Evolutionary conservation across 1,140 invertebrate genomes (phyloP).

Genomic region (Solenopsis fugax): DNA sequence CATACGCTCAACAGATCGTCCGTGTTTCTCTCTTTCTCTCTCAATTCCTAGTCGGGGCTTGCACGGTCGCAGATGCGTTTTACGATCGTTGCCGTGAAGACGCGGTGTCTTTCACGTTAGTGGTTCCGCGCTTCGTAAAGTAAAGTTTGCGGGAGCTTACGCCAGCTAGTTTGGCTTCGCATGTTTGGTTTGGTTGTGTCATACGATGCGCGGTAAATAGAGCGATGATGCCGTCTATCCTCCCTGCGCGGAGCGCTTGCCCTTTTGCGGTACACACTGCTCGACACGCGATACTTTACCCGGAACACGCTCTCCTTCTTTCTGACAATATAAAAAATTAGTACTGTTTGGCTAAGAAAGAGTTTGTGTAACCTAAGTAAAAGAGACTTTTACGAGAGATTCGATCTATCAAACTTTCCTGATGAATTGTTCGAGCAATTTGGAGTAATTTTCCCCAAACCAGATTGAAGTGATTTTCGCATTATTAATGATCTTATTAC

Average conservation of each 20-base stretch:
- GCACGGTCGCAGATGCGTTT: neutral
- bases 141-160: slow-evolving; percentile 2
- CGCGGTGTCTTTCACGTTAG: slow-evolving; percentile 26
- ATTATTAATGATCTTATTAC: neutral
- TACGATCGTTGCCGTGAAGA: neutral
- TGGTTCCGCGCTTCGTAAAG: neutral
- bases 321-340: neutral
- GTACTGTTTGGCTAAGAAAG: too few relatives aligned
- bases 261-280: neutral
- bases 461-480: neutral
- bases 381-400: neutral
- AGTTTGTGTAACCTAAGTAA: neutral
- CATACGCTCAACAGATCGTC: neutral
- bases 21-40: neutral
- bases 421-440: neutral
- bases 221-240: neutral
- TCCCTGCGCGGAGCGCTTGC: neutral
- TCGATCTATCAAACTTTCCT: neutral
- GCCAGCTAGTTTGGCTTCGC: slow-evolving; percentile 32
- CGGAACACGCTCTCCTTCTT: neutral
- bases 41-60: neutral
- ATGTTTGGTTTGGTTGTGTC: slow-evolving; percentile 27
- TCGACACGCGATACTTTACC: slow-evolving; percentile 11
- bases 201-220: slow-evolving; percentile 23
- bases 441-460: neutral